phyloP scores from a whole-genome alignment of 2,888 invertebrate genomes.

The Abscondita cerata region DNA sequence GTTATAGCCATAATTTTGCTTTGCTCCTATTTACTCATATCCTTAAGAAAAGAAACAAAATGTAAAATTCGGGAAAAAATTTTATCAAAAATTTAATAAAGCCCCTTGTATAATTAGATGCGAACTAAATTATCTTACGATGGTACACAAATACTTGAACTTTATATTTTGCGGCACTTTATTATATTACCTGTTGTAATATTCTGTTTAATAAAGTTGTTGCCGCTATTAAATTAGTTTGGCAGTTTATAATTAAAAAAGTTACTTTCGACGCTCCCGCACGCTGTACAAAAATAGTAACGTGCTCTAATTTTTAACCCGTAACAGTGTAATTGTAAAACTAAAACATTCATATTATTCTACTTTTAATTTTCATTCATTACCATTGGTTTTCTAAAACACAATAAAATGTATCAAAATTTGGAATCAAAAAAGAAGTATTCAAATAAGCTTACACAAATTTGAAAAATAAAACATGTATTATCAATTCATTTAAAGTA shows the following conservation, averaged over 20 bases:
- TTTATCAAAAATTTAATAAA: constrained; percentile 31
- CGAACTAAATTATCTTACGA: constrained; percentile 28
- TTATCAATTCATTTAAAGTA: too few relatives aligned
- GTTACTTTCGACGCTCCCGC: constrained; percentile 37
- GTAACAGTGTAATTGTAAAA: too few relatives aligned
- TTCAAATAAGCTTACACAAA: too few relatives aligned
- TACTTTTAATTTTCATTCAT: too few relatives aligned
- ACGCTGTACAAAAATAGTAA: constrained; percentile 20
- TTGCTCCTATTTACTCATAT: constrained; percentile 24
- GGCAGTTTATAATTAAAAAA: constrained; percentile 51
- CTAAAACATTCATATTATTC: too few relatives aligned
- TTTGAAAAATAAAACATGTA: too few relatives aligned
- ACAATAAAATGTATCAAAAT: too few relatives aligned
- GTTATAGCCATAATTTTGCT: constrained; percentile 32
- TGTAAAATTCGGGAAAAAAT: constrained; percentile 15
- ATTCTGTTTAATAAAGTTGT: constrained; percentile 47
- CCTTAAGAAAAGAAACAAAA: constrained; percentile 13
- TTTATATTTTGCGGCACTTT: constrained; percentile 31
- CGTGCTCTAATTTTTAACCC: constrained; percentile 15
- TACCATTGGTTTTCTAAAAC: too few relatives aligned
- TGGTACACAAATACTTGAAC: constrained; percentile 10
- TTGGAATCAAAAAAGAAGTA: too few relatives aligned
- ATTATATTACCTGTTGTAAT: constrained; percentile 45
- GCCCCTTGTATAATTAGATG: constrained; percentile 28
- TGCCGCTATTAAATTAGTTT: constrained; percentile 47